Conservation (phyloP, 2,113 vertebrate species). For the Arenaria interpres region DNA sequence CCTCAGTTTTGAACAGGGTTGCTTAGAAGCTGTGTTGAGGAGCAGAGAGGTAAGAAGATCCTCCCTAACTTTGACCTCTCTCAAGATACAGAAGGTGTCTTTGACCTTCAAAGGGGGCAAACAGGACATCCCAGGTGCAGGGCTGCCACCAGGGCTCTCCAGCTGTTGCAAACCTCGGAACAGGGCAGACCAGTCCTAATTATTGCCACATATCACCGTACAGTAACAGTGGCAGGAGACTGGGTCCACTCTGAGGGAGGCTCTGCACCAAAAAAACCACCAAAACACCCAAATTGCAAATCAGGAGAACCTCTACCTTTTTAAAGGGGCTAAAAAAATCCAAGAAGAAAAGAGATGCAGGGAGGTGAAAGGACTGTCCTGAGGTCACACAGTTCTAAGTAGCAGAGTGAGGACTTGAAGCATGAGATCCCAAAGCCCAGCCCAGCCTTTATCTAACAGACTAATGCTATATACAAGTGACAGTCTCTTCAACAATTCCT, state of each 20-base stretch:
- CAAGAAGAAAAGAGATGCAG: not conserved
- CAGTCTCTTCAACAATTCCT: not conserved
- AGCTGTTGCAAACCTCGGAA: not conserved
- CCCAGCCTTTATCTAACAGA: not conserved
- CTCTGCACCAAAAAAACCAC: not conserved
- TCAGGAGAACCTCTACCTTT: not conserved
- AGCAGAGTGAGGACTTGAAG: not conserved
- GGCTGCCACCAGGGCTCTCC: not conserved
- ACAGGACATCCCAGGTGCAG: not conserved
- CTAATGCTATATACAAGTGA: not conserved
- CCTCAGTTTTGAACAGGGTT: accelerated
- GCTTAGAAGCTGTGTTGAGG: not conserved
- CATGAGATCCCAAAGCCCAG: not conserved
- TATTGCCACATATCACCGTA: accelerated
- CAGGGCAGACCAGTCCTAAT: not conserved
- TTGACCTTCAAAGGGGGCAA: not conserved
- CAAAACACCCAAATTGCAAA: not conserved
- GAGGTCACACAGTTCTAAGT: not conserved
- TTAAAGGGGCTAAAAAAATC: not conserved
- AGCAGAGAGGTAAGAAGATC: not conserved
- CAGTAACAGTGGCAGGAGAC: not conserved
- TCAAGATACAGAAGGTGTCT: not conserved
- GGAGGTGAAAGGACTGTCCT: not conserved
- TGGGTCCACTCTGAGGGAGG: not conserved
- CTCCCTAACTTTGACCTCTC: not conserved